Evolutionary conservation across 2,797 vertebrate species (phyloP), one percentile per base, ranked within the genome.

Genomic region (Hoplostethus atlanticus): DNA sequence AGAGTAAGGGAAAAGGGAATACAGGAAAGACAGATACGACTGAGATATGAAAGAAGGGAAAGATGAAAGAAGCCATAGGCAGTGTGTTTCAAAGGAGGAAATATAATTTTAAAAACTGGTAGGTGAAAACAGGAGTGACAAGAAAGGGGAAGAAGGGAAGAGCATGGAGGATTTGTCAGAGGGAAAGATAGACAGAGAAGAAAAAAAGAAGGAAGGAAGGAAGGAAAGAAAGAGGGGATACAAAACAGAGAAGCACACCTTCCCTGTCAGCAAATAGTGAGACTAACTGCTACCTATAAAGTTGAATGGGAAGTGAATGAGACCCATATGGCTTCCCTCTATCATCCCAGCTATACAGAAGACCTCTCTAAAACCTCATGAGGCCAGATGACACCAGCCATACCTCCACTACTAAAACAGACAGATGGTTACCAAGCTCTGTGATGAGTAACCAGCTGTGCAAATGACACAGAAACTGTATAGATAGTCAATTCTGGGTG

Each of bases 391-490:
- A 91, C 87, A 89, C 80, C 28, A 86, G 73, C 76, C 83, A 68
- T 88, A 87, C 83, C 85, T 83, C 83, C 64, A 67, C 53, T 42
- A 79, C 84, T 90, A 81, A 92, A 77, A 73, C 85, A 79, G 81
- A 88, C 90, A 92, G 89, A 90, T 91, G 87, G 88, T 83, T 88
- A 86, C 89, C 80, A 90, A 69, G 76, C 83, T 81, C 81, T 76
- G 84, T 89, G 88, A 90, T 91, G 88, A 91, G 81, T 80, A 74
- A 64, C 78, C 90, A 90, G 90, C 88, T 93, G 89, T 86, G 90
- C 74, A 66, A 62, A 63, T 79, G 83, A 85, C 65, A 83, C 74
- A 64, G 28, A 68, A 59, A 62, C 70, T 76, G 80, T 25, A 78
- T 21, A 40, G 71, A 75, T 50, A 57, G 75, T 65, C 64, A 48